Evolutionary conservation across 2,888 invertebrate species (phyloP), one percentile per base, ranked within the genome.

Genomic region (Gymnosoma rotundatum): DNA sequence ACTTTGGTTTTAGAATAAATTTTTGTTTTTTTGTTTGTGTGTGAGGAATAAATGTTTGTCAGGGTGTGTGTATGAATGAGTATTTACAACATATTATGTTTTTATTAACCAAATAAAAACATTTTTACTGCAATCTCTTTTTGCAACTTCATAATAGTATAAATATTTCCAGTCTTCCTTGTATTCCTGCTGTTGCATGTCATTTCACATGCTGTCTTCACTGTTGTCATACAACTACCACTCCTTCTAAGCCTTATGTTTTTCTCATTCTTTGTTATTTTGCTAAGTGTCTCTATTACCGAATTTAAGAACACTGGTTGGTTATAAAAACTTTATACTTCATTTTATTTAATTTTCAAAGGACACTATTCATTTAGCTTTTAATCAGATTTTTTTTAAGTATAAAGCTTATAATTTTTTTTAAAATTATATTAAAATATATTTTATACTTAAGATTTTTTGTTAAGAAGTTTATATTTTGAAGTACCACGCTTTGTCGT

Each of bases 81-180:
- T 76, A 82, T 82, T 82, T 82, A 82, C 81, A 82, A 72, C 81
- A 84, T 84, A 81, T 84, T 84, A 84, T 84, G 84, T 81, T 84
- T 84, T 84, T 84, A 84, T 84, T 84, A 84, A 81, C 63, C 81
- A 84, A 84, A 84, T 84, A 84, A 84, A 84, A 84, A 81, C 73
- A 84, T 84, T 84, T 83, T 73, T 84, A 81, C 81, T 81, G 76
- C 80, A 84, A 81, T 84, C 75, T 73, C 52, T 63, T 50, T 61
- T 52, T 72, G 48, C 48, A 48, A 60, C 21, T 58, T 45, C 18
- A 48, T 32, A 7, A 48, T 32, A 7, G n/a, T 48, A 38, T 52
- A 52, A 32, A 32, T 0, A 75, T 67, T 42, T 38, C 38, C 25
- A 42, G 36, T 69, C 61, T 63, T 52, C 61, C 61, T 56, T 45